Evolutionary conservation across 2,113 vertebrate species (phyloP).

Genomic region (Cyanocitta stelleri): DNA sequence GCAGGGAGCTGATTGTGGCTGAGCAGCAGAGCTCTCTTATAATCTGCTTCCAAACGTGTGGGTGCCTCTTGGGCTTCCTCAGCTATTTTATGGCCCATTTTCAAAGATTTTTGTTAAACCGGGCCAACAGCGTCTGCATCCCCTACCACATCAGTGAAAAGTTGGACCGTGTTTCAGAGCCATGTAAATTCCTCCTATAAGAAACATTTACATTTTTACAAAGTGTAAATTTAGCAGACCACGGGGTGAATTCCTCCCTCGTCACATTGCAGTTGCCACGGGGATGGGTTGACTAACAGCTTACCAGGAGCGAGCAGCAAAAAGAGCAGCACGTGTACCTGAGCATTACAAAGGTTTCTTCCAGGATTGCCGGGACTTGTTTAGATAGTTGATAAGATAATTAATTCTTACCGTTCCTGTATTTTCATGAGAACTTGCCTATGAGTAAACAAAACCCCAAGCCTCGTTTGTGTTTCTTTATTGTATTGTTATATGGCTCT

Average conservation of each 20-base stretch:
- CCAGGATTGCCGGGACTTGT: background rate
- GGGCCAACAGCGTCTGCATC: slow-evolving; percentile 57
- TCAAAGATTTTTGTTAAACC: slow-evolving; percentile 67
- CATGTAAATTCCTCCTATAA: slow-evolving; percentile 47
- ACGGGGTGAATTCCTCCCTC: background rate
- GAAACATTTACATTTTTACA: slow-evolving; percentile 56
- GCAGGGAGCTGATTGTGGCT: slow-evolving; percentile 58
- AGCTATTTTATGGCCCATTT: slow-evolving; percentile 71
- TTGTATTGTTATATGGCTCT: background rate
- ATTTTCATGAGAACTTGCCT: background rate
- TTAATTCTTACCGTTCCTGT: background rate
- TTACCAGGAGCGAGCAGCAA: background rate
- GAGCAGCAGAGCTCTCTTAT: slow-evolving; percentile 61
- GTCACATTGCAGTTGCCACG: background rate
- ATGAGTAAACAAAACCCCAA: background rate
- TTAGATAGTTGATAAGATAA: slow-evolving; percentile 1
- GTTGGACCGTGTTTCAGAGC: slow-evolving; percentile 30
- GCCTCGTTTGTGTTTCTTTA: background rate
- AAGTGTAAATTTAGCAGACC: slow-evolving; percentile 63
- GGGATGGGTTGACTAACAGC: background rate
- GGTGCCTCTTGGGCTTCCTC: slow-evolving; percentile 74
- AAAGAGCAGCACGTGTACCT: background rate
- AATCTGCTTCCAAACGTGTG: slow-evolving; percentile 78
- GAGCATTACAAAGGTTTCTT: slow-evolving; percentile 17
- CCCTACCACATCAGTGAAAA: slow-evolving; percentile 73